Percentiles rank a stretch among this genome's conserved stretches.
phyloP scores from a whole-genome alignment of 2,888 invertebrate genomes.

The Lutraria lutraria region DNA sequence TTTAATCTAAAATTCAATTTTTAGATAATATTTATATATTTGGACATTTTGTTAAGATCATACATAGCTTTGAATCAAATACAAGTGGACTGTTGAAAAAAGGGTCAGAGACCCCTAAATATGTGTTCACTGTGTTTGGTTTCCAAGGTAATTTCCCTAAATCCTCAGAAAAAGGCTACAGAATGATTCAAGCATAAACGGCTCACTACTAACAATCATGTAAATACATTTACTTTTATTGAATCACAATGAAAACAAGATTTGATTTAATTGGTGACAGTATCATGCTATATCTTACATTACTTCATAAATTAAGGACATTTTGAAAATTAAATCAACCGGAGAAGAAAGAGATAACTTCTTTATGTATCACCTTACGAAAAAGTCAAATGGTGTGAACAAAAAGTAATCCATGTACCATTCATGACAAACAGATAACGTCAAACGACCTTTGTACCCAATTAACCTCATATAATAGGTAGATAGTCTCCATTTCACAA shows the following conservation, averaged over 20 bases:
- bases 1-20: no score
- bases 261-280: background rate
- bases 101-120: no score
- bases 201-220: background rate
- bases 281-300: background rate
- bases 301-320: background rate
- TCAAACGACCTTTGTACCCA: conserved; percentile 1
- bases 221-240: background rate
- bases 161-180: no score
- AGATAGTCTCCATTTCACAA: background rate
- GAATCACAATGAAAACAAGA: background rate
- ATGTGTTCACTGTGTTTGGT: no score
- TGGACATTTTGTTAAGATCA: no score
- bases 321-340: conserved; percentile 5
- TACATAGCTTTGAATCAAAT: no score
- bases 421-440: background rate
- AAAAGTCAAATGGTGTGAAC: conserved; percentile 11
- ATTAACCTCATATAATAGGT: conserved; percentile 6
- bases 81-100: no score
- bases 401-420: background rate
- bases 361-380: background rate
- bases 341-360: background rate
- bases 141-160: no score
- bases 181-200: background rate
- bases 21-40: no score